These are phyloP conservation scores for Triplophysa bombifrons DNA, from an alignment of 2,797 vertebrate genomes.

Conservation along the genomic window DNA sequence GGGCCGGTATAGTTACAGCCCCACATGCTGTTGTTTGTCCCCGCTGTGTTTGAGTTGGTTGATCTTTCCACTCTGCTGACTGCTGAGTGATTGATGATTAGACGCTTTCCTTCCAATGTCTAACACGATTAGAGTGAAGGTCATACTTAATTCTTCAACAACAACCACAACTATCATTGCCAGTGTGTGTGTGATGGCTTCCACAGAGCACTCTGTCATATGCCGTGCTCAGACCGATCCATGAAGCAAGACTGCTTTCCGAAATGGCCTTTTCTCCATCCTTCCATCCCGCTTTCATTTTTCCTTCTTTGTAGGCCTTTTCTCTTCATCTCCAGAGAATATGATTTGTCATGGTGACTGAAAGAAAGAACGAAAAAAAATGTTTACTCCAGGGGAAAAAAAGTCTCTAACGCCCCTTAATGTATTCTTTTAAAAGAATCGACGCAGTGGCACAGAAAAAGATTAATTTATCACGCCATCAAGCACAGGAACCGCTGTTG, in stretches of 20 bases:
- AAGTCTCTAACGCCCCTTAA: conserved; percentile 77
- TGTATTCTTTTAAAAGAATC: conserved; percentile 85
- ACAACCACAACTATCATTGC: conserved; percentile 74
- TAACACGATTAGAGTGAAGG: conserved; percentile 73
- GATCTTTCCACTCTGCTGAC: conserved; percentile 54
- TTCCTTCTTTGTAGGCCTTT: conserved; percentile 45
- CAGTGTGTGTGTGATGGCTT: conserved; percentile 62
- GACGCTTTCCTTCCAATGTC: conserved; percentile 71
- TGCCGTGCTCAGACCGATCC: conserved; percentile 69
- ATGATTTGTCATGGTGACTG: conserved; percentile 83
- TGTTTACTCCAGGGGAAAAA: conserved; percentile 62
- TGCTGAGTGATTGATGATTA: conserved; percentile 62
- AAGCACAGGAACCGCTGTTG: conserved; percentile 83
- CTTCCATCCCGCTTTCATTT: conserved; percentile 40
- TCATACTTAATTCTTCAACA: conserved; percentile 76
- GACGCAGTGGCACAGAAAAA: conserved; percentile 82
- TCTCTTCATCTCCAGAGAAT: conserved; percentile 75
- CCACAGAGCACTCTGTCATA: conserved; percentile 72
- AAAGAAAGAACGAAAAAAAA: conserved; percentile 72
- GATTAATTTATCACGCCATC: conserved; percentile 87
- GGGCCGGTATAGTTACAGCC: conserved; percentile 13
- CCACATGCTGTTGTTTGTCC: conserved; percentile 37
- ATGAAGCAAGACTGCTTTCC: conserved; percentile 62
- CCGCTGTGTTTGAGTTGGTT: conserved; percentile 40
- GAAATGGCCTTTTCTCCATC: conserved; percentile 60